Base-by-base conservation (phyloP, 2,113 vertebrate genomes). In the Condylura cristata region DNA sequence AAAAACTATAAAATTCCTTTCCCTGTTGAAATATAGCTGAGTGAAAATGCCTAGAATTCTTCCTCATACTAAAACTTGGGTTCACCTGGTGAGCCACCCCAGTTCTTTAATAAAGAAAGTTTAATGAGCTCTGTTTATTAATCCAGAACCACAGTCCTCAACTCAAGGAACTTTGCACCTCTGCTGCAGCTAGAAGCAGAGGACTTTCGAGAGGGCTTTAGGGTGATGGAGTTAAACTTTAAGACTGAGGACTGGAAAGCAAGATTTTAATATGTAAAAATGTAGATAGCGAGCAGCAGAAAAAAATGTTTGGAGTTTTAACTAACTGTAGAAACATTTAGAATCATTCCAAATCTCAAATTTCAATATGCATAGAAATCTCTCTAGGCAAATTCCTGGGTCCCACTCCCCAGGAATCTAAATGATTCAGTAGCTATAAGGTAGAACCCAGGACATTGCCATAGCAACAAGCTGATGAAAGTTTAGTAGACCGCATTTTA, bases 281-380 rank as follows among this genome's bases (percentile, higher is more conserved):
- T 51, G 22, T 28, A 85, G 41, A 34, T 93, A 71, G 78, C 4
- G 9, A 87, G 74, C 39, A 22, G 12, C 30, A 51, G 6, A 37
- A 65, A 30, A 51, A 51, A 88, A 58, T 79, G 79, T 88, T 86
- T 79, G 26, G n/a, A 88, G 20, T 79, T 91, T 96, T 80, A 88
- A 28, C 3, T 34, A 91, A 44, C 41, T 28, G 41, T 41, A 7
- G 82, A 84, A 86, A n/a, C 10, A 72, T 44, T 87, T 90, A 22
- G 63, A 85, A 70, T 86, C 22, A 79, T 63, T 91, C 86, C 44
- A 60, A 30, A 80, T 41, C 28, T 93, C 53, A 84, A 20, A 60
- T 76, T 61, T 84, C 79, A 32, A 44, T 44, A 60, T 66, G 9
- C 26, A 60, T 53, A 39, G 37, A 70, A 79, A 32, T 39, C 28